Evolutionary conservation across 2,888 invertebrate genomes (phyloP).

Genomic region (Liodrosophila aerea): DNA sequence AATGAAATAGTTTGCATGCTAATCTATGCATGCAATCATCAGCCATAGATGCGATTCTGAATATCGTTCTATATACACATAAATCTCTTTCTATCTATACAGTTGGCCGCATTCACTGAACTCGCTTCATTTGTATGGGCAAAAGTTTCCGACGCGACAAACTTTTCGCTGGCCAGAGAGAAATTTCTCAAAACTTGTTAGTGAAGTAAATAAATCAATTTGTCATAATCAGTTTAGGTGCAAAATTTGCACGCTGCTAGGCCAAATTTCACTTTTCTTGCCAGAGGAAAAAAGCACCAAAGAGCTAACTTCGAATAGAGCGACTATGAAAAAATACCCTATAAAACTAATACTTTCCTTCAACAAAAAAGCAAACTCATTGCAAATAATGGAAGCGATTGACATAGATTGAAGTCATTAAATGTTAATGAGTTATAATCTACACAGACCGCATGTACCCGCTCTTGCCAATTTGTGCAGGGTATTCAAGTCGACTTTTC

Average conservation of each 20-base stretch:
- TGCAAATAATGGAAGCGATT: too few species aligned
- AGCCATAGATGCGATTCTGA: slow-evolving; percentile 25
- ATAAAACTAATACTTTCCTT: too few species aligned
- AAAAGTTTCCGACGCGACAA: slow-evolving; percentile 66
- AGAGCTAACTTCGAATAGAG: slow-evolving; percentile 16
- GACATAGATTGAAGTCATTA: too few species aligned
- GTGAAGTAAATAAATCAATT: slow-evolving; percentile 80
- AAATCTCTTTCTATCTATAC: too few species aligned
- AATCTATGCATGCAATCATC: slow-evolving; percentile 59
- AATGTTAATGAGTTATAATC: too few species aligned
- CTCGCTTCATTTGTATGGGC: slow-evolving; percentile 61
- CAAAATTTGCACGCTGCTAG: slow-evolving; percentile 69
- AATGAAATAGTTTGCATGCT: slow-evolving; percentile 68
- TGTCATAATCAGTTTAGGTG: slow-evolving; percentile 80
- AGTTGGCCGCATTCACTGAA: slow-evolving; percentile 1
- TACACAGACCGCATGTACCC: too few species aligned
- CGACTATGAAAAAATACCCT: slow-evolving; percentile 23
- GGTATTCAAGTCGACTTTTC: slow-evolving; percentile 31
- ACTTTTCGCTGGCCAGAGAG: slow-evolving; percentile 56
- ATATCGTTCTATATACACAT: not conserved
- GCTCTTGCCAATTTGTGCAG: slow-evolving; percentile 1
- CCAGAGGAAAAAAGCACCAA: slow-evolving; percentile 14
- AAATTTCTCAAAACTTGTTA: slow-evolving; percentile 77
- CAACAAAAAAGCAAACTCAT: too few species aligned
- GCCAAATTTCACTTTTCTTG: slow-evolving; percentile 62